Evolutionary conservation across 2,797 vertebrate genomes (phyloP), one percentile per base, ranked within the genome.

Genomic region (Siniperca obscura): DNA sequence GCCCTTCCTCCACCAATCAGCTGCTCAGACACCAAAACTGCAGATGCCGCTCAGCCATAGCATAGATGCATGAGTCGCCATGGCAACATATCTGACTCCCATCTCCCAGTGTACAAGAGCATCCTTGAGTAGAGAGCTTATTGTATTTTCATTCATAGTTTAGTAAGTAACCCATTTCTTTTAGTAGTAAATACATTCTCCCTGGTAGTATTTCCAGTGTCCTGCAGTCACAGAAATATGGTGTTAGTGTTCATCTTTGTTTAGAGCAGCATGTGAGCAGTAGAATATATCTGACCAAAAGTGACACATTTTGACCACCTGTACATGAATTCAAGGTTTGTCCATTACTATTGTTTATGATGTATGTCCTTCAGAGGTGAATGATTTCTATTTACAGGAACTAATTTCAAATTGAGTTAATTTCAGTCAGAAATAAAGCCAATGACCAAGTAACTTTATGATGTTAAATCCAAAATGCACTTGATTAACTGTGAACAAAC

Each of bases 41-140:
- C 84, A 19, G 64, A 62, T 83, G 86, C 76, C 65, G 85, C 76
- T 87, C 84, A 86, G 65, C 87, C 81, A 78, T 88, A 85, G 84
- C 72, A 80, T 91, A 80, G 76, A 87, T 85, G 87, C 76, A 56
- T 48, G 77, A 72, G 89, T 94, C 68, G 48, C 92, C 90, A 93
- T 95, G 90, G 93, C 80, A 94, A 94, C 92, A 70, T 83, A 87
- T 87, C 82, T 76, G 82, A 88, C 75, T 90, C 61, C 72, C 75
- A 82, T 92, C 84, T 81, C 76, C 38, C 61, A 27, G 77, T 71
- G 76, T 72, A 71, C 59, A 66, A 74, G 70, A 82, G 71, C 79
- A 86, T 91, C 82, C 78, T 88, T 87, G 85, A 86, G 83, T 80
- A 48, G 62, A 88, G 74, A 82, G 57, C 76, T 82, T 83, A 87